Base-by-base conservation (phyloP, 2,888 invertebrate species). In the Scotopteryx bipunctaria region DNA sequence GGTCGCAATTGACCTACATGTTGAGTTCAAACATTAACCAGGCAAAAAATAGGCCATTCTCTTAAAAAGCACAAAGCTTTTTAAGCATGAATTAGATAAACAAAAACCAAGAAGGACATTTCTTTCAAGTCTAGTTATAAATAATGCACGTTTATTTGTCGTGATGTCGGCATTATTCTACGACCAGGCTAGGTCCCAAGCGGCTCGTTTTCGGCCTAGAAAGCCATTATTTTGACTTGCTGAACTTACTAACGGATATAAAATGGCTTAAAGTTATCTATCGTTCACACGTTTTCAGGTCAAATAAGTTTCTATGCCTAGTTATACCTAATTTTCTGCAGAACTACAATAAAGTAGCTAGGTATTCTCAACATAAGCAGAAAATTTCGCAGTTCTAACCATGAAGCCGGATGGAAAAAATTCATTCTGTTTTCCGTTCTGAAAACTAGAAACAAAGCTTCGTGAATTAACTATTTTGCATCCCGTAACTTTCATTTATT, bases 91-190 rank as follows among this genome's bases (percentile, higher is more conserved):
- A n/a, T 33, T 21, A 5, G 13, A 36, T 11, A 19, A 8, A n/a
- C 5, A 23, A 15, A 5, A 5, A 2, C 25, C 15, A 8, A 11
- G 3, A 23, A n/a, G 5, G 9, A 16, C 4, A 37, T 23, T 38
- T 6, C 36, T 42, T 42, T 6, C 4, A 11, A 44, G 21, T 37
- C 11, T 42, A 0, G 32, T 42, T 41, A 57, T 59, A 56, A 61
- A 71, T 69, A 62, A 50, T 63, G 50, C 59, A 64, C 61, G 69
- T 66, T 65, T 59, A 70, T 71, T 69, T 64, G 42, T 50, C 50
- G 55, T 56, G 63, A 52, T 50, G 41, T 55, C 57, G 53, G 60
- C 50, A 63, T 66, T 67, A 67, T 58, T 58, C 47, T 60, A 66
- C 58, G 51, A 55, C 38, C 46, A 59, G 51, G 59, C 47, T 54